Evolutionary conservation across 2,797 vertebrate genomes (phyloP).

Genomic region (Crenuchus spilurus): DNA sequence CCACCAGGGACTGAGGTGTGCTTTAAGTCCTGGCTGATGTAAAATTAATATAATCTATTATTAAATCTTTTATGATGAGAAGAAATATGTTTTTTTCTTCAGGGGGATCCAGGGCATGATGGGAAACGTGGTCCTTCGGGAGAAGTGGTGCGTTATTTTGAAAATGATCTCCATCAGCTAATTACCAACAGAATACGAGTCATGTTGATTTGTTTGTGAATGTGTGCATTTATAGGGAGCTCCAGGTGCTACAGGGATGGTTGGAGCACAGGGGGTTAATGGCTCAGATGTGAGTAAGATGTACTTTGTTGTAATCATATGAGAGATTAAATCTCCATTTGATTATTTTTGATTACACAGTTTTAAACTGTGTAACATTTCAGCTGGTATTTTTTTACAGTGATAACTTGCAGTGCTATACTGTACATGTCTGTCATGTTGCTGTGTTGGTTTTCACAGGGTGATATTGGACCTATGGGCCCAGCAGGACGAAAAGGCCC

Average conservation of each 20-base stretch:
- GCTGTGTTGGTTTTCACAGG: conserved; percentile 66
- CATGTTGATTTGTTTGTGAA: not conserved
- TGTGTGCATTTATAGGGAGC: conserved; percentile 69
- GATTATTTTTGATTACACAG: too few species aligned
- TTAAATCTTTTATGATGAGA: not conserved
- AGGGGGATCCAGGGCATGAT: conserved; percentile 75
- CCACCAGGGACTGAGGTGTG: conserved; percentile 72
- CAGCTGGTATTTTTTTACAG: too few species aligned
- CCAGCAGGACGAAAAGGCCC: conserved; percentile 75
- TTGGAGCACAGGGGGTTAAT: conserved; percentile 74
- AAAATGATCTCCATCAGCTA: not conserved
- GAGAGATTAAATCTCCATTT: not conserved
- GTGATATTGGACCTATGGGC: conserved; percentile 77
- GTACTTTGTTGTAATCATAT: not conserved
- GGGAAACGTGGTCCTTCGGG: conserved; percentile 74
- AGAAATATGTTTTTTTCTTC: conserved; percentile 5
- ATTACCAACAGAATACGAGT: not conserved
- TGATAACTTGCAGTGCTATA: too few species aligned
- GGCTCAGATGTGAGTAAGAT: conserved; percentile 78
- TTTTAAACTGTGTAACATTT: too few species aligned
- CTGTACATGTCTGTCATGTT: not conserved
- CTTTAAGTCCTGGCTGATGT: not conserved
- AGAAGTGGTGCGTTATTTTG: conserved; percentile 66
- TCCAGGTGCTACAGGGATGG: conserved; percentile 68
- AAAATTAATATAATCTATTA: not conserved